Evolutionary conservation across 1,140 invertebrate species (phyloP).

Genomic region (Grapholita molesta): DNA sequence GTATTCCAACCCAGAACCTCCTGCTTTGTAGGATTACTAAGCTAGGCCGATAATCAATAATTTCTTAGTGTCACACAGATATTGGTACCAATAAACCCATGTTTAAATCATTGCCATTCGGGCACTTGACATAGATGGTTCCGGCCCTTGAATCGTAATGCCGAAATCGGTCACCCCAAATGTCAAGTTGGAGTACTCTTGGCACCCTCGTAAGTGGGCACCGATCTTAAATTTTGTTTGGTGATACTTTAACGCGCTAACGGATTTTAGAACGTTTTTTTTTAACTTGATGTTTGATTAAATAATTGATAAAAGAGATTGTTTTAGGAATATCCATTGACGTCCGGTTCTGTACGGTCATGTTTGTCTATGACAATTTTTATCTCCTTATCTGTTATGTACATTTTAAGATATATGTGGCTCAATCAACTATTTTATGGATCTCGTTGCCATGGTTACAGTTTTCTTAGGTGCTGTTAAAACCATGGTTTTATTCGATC

Average conservation of each 20-base stretch:
- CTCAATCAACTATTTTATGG: too few species aligned
- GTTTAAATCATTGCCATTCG: neutral
- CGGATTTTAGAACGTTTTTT: neutral
- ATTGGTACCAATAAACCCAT: neutral
- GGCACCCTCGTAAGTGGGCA: neutral
- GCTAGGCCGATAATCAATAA: neutral
- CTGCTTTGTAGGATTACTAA: neutral
- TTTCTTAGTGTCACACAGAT: neutral
- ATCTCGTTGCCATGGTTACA: too few species aligned
- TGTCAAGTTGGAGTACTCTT: neutral
- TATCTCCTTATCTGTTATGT: too few species aligned
- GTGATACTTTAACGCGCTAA: neutral
- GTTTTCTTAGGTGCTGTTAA: too few species aligned
- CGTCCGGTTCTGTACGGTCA: too few species aligned
- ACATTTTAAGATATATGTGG: too few species aligned
- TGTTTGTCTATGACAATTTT: too few species aligned
- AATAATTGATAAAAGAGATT: too few species aligned
- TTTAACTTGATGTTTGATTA: too few species aligned
- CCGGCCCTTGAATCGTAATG: neutral
- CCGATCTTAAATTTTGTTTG: neutral
- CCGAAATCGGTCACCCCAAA: neutral
- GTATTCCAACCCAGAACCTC: too few species aligned
- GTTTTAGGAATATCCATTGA: too few species aligned
- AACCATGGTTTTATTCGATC: too few species aligned
- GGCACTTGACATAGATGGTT: neutral